These are phyloP conservation scores for Pituophis catenifer DNA, from an alignment of 2,113 vertebrate genomes.

Conservation along the genomic window DNA sequence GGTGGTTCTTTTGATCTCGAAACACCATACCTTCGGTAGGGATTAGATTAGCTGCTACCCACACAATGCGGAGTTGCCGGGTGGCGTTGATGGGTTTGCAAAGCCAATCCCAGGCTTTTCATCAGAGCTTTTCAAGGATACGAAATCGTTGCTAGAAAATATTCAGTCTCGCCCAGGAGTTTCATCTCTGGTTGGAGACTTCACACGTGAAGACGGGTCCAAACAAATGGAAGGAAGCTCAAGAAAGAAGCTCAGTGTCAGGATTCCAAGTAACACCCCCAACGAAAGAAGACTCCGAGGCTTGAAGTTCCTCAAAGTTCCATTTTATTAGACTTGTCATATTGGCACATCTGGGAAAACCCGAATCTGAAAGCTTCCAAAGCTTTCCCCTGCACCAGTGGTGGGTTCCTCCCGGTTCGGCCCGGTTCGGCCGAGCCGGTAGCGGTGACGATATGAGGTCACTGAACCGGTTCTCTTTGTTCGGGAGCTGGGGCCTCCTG, in stretches of 20 bases:
- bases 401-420: too few species aligned
- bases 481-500: too few species aligned
- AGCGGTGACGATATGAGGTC: too few species aligned
- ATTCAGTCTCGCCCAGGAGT: neutral
- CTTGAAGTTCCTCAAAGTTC: too few species aligned
- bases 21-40: neutral
- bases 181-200: neutral
- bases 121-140: neutral
- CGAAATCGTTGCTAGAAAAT: neutral
- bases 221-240: neutral
- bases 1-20: neutral
- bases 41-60: neutral
- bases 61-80: neutral
- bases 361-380: too few species aligned
- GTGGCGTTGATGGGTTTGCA: neutral
- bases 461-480: too few species aligned
- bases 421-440: too few species aligned
- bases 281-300: too few species aligned
- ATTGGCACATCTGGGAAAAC: too few species aligned
- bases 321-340: too few species aligned
- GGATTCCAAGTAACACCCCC: too few species aligned
- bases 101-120: neutral
- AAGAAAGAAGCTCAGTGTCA: neutral
- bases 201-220: neutral
- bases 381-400: too few species aligned